Base-by-base conservation (phyloP, 2,797 vertebrate genomes). In the Gymnoscopelus braueri region DNA sequence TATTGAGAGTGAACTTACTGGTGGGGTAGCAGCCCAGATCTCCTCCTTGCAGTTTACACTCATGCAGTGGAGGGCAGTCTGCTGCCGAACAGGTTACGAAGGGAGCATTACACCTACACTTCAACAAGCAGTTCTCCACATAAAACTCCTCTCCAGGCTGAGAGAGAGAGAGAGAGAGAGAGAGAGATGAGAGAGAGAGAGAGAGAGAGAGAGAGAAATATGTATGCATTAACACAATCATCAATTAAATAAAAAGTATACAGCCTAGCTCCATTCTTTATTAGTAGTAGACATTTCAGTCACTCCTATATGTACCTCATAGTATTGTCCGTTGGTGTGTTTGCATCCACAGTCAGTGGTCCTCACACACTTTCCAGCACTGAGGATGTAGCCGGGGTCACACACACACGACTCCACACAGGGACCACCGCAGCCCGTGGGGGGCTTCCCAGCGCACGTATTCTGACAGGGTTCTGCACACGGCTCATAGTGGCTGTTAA, bases 111-210 rank as follows among this genome's bases (percentile, higher is more conserved):
- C 95, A 96, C 49, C 2, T 78, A 71, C 95, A 96, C 50, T 67
- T 91, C 15, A 78, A 76, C n/a, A 84, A 66, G 84, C 95, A 96
- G 61, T 92, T 80, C 4, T 90, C 84, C 19, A 79, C 68, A 62
- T 92, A 93, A 83, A 94, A 95, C 74, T 93, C 88, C 5, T 92
- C 84, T 55, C 90, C 94, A 15, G 87, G 75, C 95, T 96, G 66
- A 74, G 58, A 80, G 6, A 77, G 47, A 73, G 9, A 71, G 26
- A 52, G 47, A 55, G 35, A 66, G 29, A 9, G 32, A 9, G 9
- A 58, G 4, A 66, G 13, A 13, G 5, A 10, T 7, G 7, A 44
- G 39, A 44, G 39, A 44, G n/a, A n/a, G n/a, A n/a, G n/a, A n/a
- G n/a, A n/a, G n/a, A n/a, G n/a, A n/a, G n/a, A n/a, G n/a, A n/a